Evolutionary conservation across 2,113 vertebrate species (phyloP).

Genomic region (Fregetta grallaria): DNA sequence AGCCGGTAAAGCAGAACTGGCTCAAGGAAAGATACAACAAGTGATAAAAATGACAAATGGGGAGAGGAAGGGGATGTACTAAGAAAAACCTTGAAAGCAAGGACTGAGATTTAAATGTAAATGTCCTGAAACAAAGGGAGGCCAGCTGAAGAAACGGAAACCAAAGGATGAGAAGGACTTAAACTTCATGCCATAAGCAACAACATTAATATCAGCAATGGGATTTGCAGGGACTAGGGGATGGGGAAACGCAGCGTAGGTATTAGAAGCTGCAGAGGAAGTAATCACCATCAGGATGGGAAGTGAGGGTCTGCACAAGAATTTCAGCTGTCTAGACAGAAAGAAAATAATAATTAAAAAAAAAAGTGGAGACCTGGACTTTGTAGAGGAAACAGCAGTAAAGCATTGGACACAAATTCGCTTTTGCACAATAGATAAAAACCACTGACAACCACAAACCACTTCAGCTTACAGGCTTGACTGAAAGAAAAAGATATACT

Average conservation of each 20-base stretch:
- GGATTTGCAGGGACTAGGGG: not conserved
- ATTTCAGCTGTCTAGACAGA: constrained; percentile 39
- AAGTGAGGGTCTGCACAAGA: not conserved
- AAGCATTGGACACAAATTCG: not conserved
- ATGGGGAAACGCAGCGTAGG: not conserved
- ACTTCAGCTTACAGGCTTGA: not conserved
- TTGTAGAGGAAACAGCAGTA: not conserved
- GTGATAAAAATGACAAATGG: not conserved
- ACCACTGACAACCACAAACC: not conserved
- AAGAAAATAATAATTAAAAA: not conserved
- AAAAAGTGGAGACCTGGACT: not conserved
- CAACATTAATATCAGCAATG: not conserved
- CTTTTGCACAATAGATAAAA: not conserved
- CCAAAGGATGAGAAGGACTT: not conserved
- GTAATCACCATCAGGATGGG: not conserved
- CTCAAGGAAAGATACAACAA: not conserved
- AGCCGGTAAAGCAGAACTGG: not conserved
- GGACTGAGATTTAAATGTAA: not conserved
- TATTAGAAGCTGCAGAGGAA: not conserved
- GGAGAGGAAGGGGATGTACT: not conserved
- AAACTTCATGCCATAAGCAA: not conserved
- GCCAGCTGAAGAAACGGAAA: not conserved
- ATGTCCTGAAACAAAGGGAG: not conserved
- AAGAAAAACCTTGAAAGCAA: constrained; percentile 5
- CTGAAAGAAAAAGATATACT: not conserved